phyloP scores from a whole-genome alignment of 2,797 vertebrate genomes.

The Ciconia nigra region DNA sequence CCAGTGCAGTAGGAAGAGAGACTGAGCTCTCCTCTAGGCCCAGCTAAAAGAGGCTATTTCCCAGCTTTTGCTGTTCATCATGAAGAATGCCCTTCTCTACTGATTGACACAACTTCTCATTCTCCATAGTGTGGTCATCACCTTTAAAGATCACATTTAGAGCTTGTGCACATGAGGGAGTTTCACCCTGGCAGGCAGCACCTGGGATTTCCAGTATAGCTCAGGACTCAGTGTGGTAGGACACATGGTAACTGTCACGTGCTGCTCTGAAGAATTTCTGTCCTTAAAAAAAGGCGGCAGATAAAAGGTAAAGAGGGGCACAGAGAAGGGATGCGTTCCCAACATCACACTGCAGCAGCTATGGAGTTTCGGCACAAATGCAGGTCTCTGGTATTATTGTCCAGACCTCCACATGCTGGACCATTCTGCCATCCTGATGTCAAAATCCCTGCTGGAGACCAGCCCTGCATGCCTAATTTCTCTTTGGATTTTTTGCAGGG shows the following conservation, averaged over 20 bases:
- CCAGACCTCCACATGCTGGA: neutral
- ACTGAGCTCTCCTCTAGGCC: neutral
- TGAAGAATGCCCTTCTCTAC: neutral
- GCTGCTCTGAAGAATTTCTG: neutral
- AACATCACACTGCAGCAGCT: neutral
- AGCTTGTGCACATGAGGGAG: neutral
- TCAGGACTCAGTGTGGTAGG: neutral
- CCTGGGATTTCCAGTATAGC: neutral
- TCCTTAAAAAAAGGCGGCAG: neutral
- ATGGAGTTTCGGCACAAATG: neutral
- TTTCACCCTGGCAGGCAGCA: neutral
- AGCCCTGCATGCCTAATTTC: neutral
- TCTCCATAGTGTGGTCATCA: neutral
- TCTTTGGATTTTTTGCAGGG: constrained; percentile 13
- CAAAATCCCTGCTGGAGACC: constrained; percentile 1
- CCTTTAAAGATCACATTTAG: neutral
- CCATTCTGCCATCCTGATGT: neutral
- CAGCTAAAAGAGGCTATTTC: neutral
- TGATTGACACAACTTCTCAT: neutral
- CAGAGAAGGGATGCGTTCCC: neutral
- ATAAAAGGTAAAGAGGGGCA: neutral
- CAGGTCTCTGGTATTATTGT: neutral
- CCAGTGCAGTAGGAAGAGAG: neutral
- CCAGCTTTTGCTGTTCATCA: neutral
- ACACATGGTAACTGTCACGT: neutral